These are phyloP conservation scores for Epinephelus fuscoguttatus DNA, from an alignment of 2,113 vertebrate species.

Conservation along the genomic window DNA sequence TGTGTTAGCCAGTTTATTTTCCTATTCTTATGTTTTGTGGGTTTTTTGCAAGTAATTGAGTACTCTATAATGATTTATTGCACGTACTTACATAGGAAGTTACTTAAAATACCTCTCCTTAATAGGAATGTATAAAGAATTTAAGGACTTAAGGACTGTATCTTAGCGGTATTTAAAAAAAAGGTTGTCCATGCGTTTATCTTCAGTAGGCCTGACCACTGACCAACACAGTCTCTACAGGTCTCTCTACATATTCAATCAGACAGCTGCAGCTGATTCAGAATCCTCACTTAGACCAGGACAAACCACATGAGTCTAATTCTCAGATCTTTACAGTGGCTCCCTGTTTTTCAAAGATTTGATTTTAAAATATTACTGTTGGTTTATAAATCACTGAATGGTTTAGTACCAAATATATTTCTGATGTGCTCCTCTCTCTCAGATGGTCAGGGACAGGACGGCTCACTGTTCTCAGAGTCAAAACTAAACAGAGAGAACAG, in stretches of 20 bases:
- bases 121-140: neutral
- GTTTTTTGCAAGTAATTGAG: no score
- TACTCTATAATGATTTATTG: no score
- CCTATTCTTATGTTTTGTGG: no score
- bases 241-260: neutral
- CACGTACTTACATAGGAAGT: no score
- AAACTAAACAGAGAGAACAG: neutral
- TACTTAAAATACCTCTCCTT: no score
- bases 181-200: neutral
- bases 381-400: neutral
- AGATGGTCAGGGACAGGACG: no score
- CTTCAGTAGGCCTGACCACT: neutral
- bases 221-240: neutral
- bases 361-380: neutral
- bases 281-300: neutral
- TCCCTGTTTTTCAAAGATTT: neutral
- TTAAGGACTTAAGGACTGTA: neutral
- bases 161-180: neutral
- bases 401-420: neutral
- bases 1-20: no score
- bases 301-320: neutral
- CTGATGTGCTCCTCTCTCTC: no score
- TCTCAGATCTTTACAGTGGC: neutral
- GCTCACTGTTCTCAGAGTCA: no score
- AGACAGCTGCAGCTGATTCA: neutral